Evolutionary conservation across 2,888 invertebrate genomes (phyloP).

Genomic region (Hydraecia micacea): DNA sequence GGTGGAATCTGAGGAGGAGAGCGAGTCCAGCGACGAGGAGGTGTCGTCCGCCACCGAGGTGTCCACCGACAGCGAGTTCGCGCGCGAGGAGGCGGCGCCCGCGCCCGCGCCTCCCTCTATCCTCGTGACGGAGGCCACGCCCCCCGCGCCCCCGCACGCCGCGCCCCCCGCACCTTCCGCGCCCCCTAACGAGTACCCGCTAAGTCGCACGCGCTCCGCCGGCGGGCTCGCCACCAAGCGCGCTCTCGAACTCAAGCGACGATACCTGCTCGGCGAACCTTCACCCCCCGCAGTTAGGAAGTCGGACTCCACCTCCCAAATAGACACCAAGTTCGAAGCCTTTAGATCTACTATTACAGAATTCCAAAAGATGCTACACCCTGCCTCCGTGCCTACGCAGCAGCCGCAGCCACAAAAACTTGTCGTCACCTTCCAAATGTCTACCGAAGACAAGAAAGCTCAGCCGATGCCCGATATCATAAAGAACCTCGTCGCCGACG

Average conservation of each 20-base stretch:
- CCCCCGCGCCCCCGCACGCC: conserved; percentile 92
- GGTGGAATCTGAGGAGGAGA: conserved; percentile 89
- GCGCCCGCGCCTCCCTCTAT: conserved; percentile 94
- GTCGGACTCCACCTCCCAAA: conserved; percentile 95
- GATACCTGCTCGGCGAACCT: conserved; percentile 94
- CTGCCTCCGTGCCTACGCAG: conserved; percentile 88
- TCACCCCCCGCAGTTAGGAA: conserved; percentile 93
- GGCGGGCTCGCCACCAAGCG: conserved; percentile 97
- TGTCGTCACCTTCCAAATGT: conserved; percentile 75
- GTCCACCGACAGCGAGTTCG: conserved; percentile 97
- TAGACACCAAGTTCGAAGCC: conserved; percentile 95
- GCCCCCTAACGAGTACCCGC: conserved; percentile 92
- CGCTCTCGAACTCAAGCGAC: conserved; percentile 96
- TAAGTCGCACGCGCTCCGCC: conserved; percentile 96
- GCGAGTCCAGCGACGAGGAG: conserved; percentile 93
- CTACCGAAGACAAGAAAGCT: conserved; percentile 84
- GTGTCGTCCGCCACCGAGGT: conserved; percentile 97
- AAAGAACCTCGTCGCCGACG: conserved; percentile 82
- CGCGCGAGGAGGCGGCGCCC: conserved; percentile 93
- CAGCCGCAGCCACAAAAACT: conserved; percentile 71
- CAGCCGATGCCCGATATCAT: conserved; percentile 91
- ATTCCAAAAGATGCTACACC: conserved; percentile 96
- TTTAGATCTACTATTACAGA: conserved; percentile 96
- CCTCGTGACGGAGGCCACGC: conserved; percentile 94
- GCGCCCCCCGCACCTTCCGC: conserved; percentile 92